Percentiles rank a stretch among this genome's conserved stretches.
These are phyloP conservation scores for Kradibia gibbosae DNA, from an alignment of 1,140 invertebrate genomes.

Conservation along the genomic window DNA sequence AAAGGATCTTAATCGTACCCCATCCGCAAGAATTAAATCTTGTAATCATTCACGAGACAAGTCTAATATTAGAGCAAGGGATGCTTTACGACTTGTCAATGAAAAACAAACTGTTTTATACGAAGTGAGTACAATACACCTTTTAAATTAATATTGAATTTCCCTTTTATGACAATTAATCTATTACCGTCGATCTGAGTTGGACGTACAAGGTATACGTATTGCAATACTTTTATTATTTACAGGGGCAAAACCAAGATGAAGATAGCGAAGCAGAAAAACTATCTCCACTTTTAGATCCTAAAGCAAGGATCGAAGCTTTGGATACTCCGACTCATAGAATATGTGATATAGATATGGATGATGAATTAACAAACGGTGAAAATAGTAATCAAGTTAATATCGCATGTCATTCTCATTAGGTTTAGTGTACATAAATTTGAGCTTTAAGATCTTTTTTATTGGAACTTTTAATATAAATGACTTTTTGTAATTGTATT, in stretches of 20 bases:
- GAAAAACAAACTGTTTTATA: slow-evolving; percentile 73
- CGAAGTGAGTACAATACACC: slow-evolving; percentile 64
- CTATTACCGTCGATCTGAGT: too few relatives aligned
- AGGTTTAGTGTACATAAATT: slow-evolving; percentile 45
- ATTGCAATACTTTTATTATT: slow-evolving; percentile 43
- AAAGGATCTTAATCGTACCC: slow-evolving; percentile 67
- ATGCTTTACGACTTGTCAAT: slow-evolving; percentile 75
- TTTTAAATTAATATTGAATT: too few relatives aligned
- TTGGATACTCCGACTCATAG: slow-evolving; percentile 59
- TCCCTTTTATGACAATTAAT: too few relatives aligned
- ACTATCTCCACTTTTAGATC: slow-evolving; percentile 81
- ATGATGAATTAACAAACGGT: slow-evolving; percentile 65
- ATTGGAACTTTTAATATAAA: slow-evolving; percentile 23
- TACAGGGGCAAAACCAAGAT: slow-evolving; percentile 73
- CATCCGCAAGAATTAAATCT: slow-evolving; percentile 64
- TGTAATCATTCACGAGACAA: slow-evolving; percentile 68
- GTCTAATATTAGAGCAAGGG: slow-evolving; percentile 65
- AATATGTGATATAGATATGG: slow-evolving; percentile 66
- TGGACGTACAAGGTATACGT: too few relatives aligned
- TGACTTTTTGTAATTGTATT: slow-evolving; percentile 25
- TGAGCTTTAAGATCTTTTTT: slow-evolving; percentile 19
- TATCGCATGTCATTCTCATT: slow-evolving; percentile 66
- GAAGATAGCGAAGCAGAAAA: slow-evolving; percentile 88
- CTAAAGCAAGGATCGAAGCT: slow-evolving; percentile 70
- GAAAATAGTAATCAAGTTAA: slow-evolving; percentile 63